A percentile compares a stretch with the other conserved stretches of the same genome.
Conservation (phyloP, 2,888 invertebrate species). For the Drosophila buzzatii region DNA sequence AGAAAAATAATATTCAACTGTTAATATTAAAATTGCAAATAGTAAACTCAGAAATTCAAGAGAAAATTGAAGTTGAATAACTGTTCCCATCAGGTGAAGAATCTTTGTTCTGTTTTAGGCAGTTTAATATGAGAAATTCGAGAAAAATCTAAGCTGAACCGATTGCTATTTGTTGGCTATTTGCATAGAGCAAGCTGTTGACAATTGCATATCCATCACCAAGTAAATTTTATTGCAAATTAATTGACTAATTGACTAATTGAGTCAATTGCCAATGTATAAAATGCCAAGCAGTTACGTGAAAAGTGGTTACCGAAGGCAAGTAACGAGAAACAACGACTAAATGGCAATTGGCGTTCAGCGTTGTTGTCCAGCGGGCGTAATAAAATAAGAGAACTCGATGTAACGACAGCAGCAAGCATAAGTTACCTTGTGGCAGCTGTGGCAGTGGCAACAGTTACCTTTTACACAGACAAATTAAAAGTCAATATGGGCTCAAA, state of each 20-base stretch:
- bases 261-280: conserved; percentile 20
- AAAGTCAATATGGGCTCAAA: conserved; percentile 59
- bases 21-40: neutral
- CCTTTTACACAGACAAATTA: conserved; percentile 56
- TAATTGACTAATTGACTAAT: conserved; percentile 29
- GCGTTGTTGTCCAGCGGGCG: neutral
- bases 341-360: conserved; percentile 26
- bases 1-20: neutral
- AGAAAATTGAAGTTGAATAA: neutral
- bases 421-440: conserved; percentile 41
- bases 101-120: no score
- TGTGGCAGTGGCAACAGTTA: conserved; percentile 28
- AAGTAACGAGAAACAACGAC: neutral
- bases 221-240: conserved; percentile 15
- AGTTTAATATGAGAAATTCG: neutral
- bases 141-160: neutral
- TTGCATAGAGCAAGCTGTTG: neutral
- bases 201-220: neutral
- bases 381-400: conserved; percentile 40
- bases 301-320: conserved; percentile 14
- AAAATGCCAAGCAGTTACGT: conserved; percentile 3
- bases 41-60: neutral
- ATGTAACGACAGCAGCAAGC: conserved; percentile 16
- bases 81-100: no score
- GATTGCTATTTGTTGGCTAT: neutral